phyloP scores from a whole-genome alignment of 1,140 invertebrate species.

The Psilanteris sp. region DNA sequence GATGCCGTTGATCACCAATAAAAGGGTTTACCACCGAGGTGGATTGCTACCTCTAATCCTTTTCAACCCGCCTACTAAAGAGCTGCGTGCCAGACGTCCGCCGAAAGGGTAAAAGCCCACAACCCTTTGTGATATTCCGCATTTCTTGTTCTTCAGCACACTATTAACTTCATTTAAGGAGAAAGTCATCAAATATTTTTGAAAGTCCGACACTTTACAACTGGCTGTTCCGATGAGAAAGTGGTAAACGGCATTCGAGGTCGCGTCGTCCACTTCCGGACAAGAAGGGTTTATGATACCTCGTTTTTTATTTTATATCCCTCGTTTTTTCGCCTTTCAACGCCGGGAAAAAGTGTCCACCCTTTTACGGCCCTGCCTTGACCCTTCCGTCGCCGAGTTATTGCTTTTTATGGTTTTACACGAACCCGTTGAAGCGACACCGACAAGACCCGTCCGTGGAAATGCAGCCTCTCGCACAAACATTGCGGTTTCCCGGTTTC shows the following conservation, averaged over 20 bases:
- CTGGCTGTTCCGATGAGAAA: constrained; percentile 63
- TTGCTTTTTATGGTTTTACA: constrained; percentile 74
- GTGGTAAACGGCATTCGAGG: constrained; percentile 60
- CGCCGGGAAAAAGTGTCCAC: constrained; percentile 57
- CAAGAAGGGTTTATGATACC: constrained; percentile 73
- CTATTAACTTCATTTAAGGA: constrained; percentile 50
- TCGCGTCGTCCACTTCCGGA: constrained; percentile 42
- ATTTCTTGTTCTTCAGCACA: constrained; percentile 5
- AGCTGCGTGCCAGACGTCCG: constrained; percentile 51
- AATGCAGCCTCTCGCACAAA: constrained; percentile 67
- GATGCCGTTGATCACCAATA: constrained; percentile 77
- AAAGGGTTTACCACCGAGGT: constrained; percentile 70
- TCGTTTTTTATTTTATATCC: constrained; percentile 46
- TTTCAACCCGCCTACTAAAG: constrained; percentile 70
- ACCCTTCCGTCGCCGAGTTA: constrained; percentile 71
- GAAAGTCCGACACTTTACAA: constrained; percentile 63
- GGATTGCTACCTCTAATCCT: constrained; percentile 70
- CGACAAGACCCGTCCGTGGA: constrained; percentile 58
- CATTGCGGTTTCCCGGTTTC: constrained; percentile 68
- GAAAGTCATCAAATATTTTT: constrained; percentile 64
- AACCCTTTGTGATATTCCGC: constrained; percentile 71
- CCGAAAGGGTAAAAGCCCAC: constrained; percentile 68
- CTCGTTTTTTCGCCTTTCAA: constrained; percentile 56
- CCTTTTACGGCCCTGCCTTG: constrained; percentile 73
- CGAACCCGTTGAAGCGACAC: constrained; percentile 66